phyloP scores from a whole-genome alignment of 1,140 invertebrate genomes.

The Eumaeus atala region DNA sequence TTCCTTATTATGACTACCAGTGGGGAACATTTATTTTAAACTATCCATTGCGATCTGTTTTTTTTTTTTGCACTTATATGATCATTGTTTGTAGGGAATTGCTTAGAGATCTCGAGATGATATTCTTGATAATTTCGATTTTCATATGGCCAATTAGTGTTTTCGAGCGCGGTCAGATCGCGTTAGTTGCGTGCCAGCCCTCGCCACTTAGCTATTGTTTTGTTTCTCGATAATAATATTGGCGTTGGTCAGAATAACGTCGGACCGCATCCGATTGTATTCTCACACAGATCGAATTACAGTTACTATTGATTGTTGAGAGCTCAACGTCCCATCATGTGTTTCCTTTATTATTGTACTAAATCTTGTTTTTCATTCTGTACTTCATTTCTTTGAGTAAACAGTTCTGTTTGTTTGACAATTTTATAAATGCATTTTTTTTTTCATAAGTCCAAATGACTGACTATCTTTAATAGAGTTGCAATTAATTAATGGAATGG shows the following conservation, averaged over 20 bases:
- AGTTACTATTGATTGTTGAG: conserved; percentile 37
- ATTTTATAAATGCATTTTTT: no score
- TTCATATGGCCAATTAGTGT: background rate
- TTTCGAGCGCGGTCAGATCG: background rate
- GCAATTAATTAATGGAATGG: no score
- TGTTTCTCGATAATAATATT: conserved; percentile 50
- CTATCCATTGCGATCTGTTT: no score
- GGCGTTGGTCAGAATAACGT: conserved; percentile 28
- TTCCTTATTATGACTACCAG: no score
- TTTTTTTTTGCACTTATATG: no score
- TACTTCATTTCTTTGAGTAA: no score
- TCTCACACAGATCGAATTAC: conserved; percentile 51
- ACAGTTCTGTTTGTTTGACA: no score
- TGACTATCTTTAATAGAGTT: no score
- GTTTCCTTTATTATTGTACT: conserved; percentile 25
- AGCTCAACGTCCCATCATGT: conserved; percentile 18
- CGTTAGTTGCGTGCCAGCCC: conserved; percentile 15
- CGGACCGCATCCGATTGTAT: conserved; percentile 41
- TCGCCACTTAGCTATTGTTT: conserved; percentile 38
- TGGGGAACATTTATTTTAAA: no score
- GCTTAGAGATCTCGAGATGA: no score
- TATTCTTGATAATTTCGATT: background rate
- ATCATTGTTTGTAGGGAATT: no score
- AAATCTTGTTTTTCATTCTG: conserved; percentile 25
- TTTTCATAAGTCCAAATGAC: no score